Evolutionary conservation across 1,140 invertebrate genomes (phyloP).

Genomic region (Ceratina australensis): DNA sequence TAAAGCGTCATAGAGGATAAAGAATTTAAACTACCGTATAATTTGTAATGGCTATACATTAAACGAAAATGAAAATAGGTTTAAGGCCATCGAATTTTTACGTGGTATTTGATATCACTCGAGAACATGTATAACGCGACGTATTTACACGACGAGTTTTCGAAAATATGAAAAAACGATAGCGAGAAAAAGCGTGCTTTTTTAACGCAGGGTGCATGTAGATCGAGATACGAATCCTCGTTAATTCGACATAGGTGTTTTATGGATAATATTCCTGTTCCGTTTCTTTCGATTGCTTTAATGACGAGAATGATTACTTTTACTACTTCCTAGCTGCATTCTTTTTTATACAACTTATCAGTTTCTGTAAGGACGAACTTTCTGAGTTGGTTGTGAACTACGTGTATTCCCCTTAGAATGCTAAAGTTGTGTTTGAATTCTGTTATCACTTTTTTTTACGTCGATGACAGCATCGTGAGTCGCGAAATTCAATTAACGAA

Average conservation of each 20-base stretch:
- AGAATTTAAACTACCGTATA: constrained; percentile 57
- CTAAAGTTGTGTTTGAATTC: neutral
- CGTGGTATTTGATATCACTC: constrained; percentile 51
- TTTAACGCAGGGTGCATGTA: constrained; percentile 45
- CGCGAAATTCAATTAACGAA: too few species aligned
- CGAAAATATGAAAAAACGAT: neutral
- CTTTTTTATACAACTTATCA: neutral
- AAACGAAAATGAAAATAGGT: constrained; percentile 33
- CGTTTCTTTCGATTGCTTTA: neutral
- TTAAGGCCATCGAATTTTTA: constrained; percentile 53
- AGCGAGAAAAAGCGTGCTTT: constrained; percentile 33
- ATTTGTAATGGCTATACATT: constrained; percentile 64
- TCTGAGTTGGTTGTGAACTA: neutral
- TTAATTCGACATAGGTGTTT: constrained; percentile 25
- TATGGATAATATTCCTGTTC: constrained; percentile 1
- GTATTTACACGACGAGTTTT: constrained; percentile 5
- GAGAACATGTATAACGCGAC: constrained; percentile 44
- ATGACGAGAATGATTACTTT: neutral
- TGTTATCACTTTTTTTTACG: neutral
- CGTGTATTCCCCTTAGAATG: neutral
- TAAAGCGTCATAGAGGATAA: constrained; percentile 70
- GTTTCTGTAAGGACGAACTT: neutral
- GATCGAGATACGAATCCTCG: constrained; percentile 17
- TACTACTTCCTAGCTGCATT: neutral
- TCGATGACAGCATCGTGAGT: too few species aligned